Base-by-base conservation (phyloP, 2,113 vertebrate genomes). In the Agapornis roseicollis region DNA sequence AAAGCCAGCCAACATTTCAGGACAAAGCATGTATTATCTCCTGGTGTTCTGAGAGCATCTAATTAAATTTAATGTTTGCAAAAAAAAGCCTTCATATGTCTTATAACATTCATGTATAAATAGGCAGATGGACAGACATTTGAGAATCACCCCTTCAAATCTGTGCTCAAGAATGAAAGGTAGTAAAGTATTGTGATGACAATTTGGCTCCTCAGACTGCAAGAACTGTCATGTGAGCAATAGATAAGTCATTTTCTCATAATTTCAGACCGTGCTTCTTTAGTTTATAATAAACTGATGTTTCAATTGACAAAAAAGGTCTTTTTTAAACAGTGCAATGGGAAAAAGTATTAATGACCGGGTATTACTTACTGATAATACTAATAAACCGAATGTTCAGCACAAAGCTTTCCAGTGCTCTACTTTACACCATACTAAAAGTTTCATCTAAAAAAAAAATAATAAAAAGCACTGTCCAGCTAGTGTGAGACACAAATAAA, bases 61-160 rank as follows among this genome's bases (percentile, higher is more conserved):
- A 89, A 91, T 90, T 88, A 88, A 82, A 88, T 96, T 46, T 91
- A 79, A n/a, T 77, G 33, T 44, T 68, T 69, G 6, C 47, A 47
- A 95, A 85, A 90, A 93, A 90, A 55, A 19, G 5, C 7, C 18
- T 81, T 78, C 23, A 39, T 79, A 33, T 33, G 41, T 47, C 37
- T 78, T 42, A 35, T 33, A 52, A 17, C 66, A 23, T 69, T 81
- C 1, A 9, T 12, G 2, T 44, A 12, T 37, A 60, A 3, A 41
- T 72, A 78, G 11, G 5, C 24, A 47, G 24, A 52, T 53, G 25
- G 46, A 61, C 6, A 65, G 44, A 28, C 10, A 17, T 68, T 84
- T 24, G 60, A 80, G 35, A 46, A 74, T 71, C 50, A 55, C 5
- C 10, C 13, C 25, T 83, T 84, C 29, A 84, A 71, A 83, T 73